Percentiles rank a stretch among this genome's conserved stretches.
Conservation (phyloP, 2,888 invertebrate genomes). For the Macroteleia sp. region DNA sequence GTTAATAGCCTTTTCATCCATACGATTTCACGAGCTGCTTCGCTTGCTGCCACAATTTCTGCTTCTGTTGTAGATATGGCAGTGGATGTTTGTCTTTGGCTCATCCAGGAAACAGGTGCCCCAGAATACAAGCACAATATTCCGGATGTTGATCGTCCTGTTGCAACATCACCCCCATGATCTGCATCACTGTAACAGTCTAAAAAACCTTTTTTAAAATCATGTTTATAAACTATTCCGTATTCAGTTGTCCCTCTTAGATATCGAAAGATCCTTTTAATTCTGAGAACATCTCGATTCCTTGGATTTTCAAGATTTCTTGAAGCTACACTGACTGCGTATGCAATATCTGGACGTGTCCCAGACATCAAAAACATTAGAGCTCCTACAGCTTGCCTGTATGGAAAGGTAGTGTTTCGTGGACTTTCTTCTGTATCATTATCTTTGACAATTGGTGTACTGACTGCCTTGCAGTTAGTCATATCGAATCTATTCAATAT, state of each 20-base stretch:
- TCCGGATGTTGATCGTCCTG: slow-evolving; percentile 73
- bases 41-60: slow-evolving; percentile 74
- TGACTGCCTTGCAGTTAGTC: slow-evolving; percentile 36
- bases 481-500: slow-evolving; percentile 22
- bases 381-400: slow-evolving; percentile 69
- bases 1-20: slow-evolving; percentile 65
- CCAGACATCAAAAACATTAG: slow-evolving; percentile 73
- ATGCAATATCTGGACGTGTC: slow-evolving; percentile 71
- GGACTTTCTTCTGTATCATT: slow-evolving; percentile 29
- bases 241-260: too few species aligned
- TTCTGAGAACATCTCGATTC: slow-evolving; percentile 66
- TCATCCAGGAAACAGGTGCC: slow-evolving; percentile 70
- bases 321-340: slow-evolving; percentile 69
- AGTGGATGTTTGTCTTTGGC: slow-evolving; percentile 55
- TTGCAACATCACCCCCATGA: slow-evolving; percentile 72
- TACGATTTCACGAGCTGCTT: slow-evolving; percentile 71
- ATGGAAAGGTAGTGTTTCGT: slow-evolving; percentile 40
- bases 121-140: slow-evolving; percentile 66
- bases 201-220: neutral
- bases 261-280: slow-evolving; percentile 73
- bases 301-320: slow-evolving; percentile 65
- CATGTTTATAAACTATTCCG: slow-evolving; percentile 64
- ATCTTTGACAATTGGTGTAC: slow-evolving; percentile 46
- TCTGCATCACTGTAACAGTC: slow-evolving; percentile 74
- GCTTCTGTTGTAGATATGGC: slow-evolving; percentile 71